phyloP scores from a whole-genome alignment of 2,888 invertebrate genomes.

The Alsophila aescularia region DNA sequence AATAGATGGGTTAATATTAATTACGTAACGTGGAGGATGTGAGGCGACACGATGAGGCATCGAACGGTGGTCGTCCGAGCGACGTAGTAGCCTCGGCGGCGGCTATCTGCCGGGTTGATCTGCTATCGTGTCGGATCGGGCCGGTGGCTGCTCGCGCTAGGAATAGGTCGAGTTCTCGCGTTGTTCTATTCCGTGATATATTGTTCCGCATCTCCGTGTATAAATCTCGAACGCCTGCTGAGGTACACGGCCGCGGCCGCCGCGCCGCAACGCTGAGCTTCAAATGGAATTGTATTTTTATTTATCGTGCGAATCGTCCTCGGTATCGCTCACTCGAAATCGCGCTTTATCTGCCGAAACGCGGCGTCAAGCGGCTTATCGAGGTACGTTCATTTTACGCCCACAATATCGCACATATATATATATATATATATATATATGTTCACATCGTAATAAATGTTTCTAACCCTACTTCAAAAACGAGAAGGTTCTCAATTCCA shows the following conservation, averaged over 20 bases:
- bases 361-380: slow-evolving; percentile 63
- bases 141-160: slow-evolving; percentile 79
- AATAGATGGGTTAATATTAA: slow-evolving; percentile 62
- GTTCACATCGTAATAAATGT: neutral
- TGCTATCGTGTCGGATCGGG: slow-evolving; percentile 76
- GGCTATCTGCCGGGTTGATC: slow-evolving; percentile 71
- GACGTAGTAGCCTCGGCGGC: slow-evolving; percentile 57
- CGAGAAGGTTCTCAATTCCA: too few relatives aligned
- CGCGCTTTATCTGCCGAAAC: slow-evolving; percentile 81
- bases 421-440: slow-evolving; percentile 10
- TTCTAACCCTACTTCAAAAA: too few relatives aligned
- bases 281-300: slow-evolving; percentile 85
- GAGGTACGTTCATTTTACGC: slow-evolving; percentile 50
- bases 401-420: slow-evolving; percentile 36
- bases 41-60: slow-evolving; percentile 35
- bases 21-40: slow-evolving; percentile 43
- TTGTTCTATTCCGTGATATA: slow-evolving; percentile 80
- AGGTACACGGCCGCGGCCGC: slow-evolving; percentile 82
- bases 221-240: slow-evolving; percentile 84
- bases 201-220: slow-evolving; percentile 82
- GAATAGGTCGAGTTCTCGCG: slow-evolving; percentile 83
- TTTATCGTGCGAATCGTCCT: slow-evolving; percentile 82
- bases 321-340: slow-evolving; percentile 80
- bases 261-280: slow-evolving; percentile 70
- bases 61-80: slow-evolving; percentile 51